These are phyloP conservation scores for Oryzias woworae DNA, from an alignment of 2,113 vertebrate species.

Conservation along the genomic window DNA sequence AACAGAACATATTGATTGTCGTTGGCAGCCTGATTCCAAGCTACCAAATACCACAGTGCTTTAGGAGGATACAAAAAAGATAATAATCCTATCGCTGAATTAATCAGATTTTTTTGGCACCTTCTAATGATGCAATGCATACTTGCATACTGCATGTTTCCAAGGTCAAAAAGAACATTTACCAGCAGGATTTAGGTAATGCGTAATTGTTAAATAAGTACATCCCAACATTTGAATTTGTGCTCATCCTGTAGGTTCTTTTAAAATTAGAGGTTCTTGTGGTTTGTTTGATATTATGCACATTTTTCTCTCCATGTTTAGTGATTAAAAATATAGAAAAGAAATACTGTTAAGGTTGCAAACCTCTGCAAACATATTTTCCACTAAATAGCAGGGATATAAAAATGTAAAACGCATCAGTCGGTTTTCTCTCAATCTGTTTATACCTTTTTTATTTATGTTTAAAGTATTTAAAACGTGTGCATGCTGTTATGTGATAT, in stretches of 20 bases:
- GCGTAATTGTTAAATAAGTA: constrained; percentile 16
- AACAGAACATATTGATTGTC: constrained; percentile 48
- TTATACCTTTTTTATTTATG: constrained; percentile 64
- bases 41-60: constrained; percentile 20
- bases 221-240: not conserved
- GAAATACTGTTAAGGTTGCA: too few relatives aligned
- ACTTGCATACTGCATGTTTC: constrained; percentile 37
- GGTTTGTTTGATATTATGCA: too few relatives aligned
- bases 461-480: constrained; percentile 71
- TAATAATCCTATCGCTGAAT: not conserved
- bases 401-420: constrained; percentile 33
- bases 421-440: constrained; percentile 31
- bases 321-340: too few relatives aligned
- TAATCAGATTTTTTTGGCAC: not conserved
- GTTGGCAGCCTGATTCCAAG: constrained; percentile 23
- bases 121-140: constrained; percentile 12
- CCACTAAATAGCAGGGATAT: not conserved
- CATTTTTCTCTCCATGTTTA: too few relatives aligned
- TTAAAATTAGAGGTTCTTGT: too few relatives aligned
- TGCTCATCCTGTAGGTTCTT: too few relatives aligned
- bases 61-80: constrained; percentile 5
- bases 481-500: constrained; percentile 38
- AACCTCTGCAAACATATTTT: not conserved
- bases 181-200: constrained; percentile 5
- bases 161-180: not conserved